Conservation (phyloP, 2,113 vertebrate species). For the Orthonyx spaldingii region DNA sequence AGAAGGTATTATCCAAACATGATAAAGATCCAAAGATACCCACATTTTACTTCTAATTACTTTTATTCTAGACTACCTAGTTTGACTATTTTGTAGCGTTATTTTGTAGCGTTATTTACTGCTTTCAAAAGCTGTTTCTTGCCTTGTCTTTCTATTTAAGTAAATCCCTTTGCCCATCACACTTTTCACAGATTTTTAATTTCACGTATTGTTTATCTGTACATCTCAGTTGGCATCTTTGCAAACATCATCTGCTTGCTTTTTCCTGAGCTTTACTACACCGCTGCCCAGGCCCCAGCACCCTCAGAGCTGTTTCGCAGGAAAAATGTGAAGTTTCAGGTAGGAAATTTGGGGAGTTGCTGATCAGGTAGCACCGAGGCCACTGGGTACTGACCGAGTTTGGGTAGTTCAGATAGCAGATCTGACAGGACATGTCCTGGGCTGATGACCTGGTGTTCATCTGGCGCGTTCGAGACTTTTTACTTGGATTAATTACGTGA, state of each 20-base stretch:
- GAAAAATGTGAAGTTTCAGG: neutral
- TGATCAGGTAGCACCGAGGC: neutral
- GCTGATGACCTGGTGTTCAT: slow-evolving; percentile 98
- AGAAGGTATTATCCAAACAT: neutral
- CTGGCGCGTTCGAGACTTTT: slow-evolving; percentile 94
- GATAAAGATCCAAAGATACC: neutral
- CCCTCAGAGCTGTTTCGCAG: neutral
- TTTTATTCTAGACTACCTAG: neutral
- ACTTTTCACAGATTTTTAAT: neutral
- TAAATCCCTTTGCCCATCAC: neutral
- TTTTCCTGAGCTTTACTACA: neutral
- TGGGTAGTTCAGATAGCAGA: slow-evolving; percentile 98
- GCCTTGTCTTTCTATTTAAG: neutral
- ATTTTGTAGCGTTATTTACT: neutral
- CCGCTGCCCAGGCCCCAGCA: neutral
- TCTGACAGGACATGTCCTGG: slow-evolving; percentile 99
- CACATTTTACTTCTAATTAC: neutral
- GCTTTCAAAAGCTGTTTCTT: neutral
- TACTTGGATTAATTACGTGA: slow-evolving; percentile 99
- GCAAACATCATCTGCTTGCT: neutral
- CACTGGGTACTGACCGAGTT: slow-evolving; percentile 87
- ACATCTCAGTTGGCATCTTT: neutral
- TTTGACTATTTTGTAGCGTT: neutral
- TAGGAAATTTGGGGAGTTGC: accelerated
- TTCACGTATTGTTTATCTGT: neutral